Base-by-base conservation (phyloP, 2,888 invertebrate genomes). In the Euplexia lucipara region DNA sequence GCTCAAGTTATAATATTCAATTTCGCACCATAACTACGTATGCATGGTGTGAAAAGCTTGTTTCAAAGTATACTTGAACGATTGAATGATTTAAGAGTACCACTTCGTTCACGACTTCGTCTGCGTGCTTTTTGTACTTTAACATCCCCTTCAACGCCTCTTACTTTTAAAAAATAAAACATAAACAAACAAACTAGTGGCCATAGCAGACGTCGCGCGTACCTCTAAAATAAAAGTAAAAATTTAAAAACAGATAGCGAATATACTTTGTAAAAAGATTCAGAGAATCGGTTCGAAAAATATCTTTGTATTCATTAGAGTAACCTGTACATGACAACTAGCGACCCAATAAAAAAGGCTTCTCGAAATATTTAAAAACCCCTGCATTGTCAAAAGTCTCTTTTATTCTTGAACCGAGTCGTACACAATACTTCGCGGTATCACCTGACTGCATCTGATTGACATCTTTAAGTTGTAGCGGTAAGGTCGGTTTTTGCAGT, bases 341-440 rank as follows among this genome's bases (percentile, higher is more conserved):
- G 20, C 32, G 47, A 56, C 34, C 44, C 35, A 22, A 35, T 67
- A 34, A 35, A 37, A 22, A 44, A 44, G 8, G 20, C 26, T 10
- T 12, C 39, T 61, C 34, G 14, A 45, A 51, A 51, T 34, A 75
- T 62, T 45, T 53, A 20, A 68, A 65, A 68, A 22, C 10, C 39
- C 14, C 39, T 3, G 20, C 47, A 49, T 49, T 73, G 62, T 76
- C 47, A 7, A 42, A 37, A 59, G 30, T 14, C 37, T 53, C 26
- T 9, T 44, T 53, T 30, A 65, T 66, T 76, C 30, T 51, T 58
- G 48, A 47, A n/a, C 52, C 57, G 54, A 1, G 48, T 34, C 6
- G 42, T 20, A 30, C 20, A 60, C 65, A 74, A 61, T 53, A 18
- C 59, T 49, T 6, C 30, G 12, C 30, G 10, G 47, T 16, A 41